Evolutionary conservation across 2,113 vertebrate genomes (phyloP), one percentile per base, ranked within the genome.

Genomic region (Eonycteris spelaea): DNA sequence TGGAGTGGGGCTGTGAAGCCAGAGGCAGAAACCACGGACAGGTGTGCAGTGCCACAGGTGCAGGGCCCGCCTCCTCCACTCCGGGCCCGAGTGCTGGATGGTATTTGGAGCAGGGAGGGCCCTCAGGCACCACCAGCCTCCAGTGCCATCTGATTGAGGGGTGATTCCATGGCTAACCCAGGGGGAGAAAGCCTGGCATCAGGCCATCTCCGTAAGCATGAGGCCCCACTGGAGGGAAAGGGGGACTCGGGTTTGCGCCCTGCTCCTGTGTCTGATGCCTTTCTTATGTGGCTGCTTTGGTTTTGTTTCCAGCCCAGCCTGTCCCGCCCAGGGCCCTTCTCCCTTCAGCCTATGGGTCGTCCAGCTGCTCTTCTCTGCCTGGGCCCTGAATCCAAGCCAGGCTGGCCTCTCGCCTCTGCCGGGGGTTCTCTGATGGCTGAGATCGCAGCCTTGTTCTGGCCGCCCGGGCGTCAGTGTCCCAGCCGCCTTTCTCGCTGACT

Each of bases 241-340:
- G 28, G 35, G 35, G 21, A 5, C 40, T 11, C 55, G 0, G 14
- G 15, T 12, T 30, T 30, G 67, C 12, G 19, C 93, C 73, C 33
- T 12, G 35, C 0, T 2, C 24, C 40, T 16, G 3, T 0, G 12
- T 51, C 59, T 30, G 12, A 43, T 7, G 0, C 91, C 38, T 28
- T 7, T 2, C 26, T 1, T 12, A 3, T 0, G 0, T 26, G 45
- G 8, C 2, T 22, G 38, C 38, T 21, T 61, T 11, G 35, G 33
- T 45, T 82, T 38, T 63, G 26, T 35, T 55, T 77, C 33, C 16
- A 6, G 2, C 77, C 35, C 28, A 5, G 5, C 35, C 1, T 9
- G 21, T 28, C 24, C 24, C 0, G 0, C 33, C 45, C 16, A 1
- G 7, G 0, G 0, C 30, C 15, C 7, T 26, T 26, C 57, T 61